Base-by-base conservation (phyloP, 1,140 invertebrate species). In the Frieseomelitta varia region DNA sequence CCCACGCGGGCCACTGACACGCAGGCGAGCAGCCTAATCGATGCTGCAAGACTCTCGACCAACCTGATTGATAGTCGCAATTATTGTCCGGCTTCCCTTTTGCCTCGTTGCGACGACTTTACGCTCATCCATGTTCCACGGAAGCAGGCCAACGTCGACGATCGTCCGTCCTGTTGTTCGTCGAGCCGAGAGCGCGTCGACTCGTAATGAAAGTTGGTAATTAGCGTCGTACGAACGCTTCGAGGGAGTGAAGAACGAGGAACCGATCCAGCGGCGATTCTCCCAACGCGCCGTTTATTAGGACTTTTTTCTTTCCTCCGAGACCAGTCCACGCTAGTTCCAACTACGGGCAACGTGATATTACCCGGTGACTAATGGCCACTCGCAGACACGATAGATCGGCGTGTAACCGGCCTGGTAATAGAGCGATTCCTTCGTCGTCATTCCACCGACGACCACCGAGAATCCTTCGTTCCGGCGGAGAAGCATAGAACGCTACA, bases 201-300 rank as follows among this genome's bases (percentile, higher is more conserved):
- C 91, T 91, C 76, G 91, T 82, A 91, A 90, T 85, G 90, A 88
- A 88, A 91, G 85, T 92, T 91, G 34, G 88, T 88, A 91, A 92
- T 92, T 92, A 91, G 90, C 87, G 88, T 84, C 61, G 63, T 86
- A 84, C 34, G 76, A 47, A 75, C 67, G 87, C 86, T 87, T 47
- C 75, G 81, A 53, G 73, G 72, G 72, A 85, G 85, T 84, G 80
- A 47, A 79, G 30, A 92, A 91, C 90, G 90, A 89, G 86, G 56
- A 81, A 80, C 78, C 65, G 68, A 55, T 12, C 76, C 53, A 73
- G 61, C 63, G 65, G 58, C 58, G 24, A 24, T 61, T 56, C 51
- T 14, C 19, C 67, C 34, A 15, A 8, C 27, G 11, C 47, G 74
- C 56, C 79, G 80, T 88, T 88, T 76, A 69, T 85, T 81, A 79